phyloP scores from a whole-genome alignment of 2,797 vertebrate species.

The Chiloscyllium punctatum region DNA sequence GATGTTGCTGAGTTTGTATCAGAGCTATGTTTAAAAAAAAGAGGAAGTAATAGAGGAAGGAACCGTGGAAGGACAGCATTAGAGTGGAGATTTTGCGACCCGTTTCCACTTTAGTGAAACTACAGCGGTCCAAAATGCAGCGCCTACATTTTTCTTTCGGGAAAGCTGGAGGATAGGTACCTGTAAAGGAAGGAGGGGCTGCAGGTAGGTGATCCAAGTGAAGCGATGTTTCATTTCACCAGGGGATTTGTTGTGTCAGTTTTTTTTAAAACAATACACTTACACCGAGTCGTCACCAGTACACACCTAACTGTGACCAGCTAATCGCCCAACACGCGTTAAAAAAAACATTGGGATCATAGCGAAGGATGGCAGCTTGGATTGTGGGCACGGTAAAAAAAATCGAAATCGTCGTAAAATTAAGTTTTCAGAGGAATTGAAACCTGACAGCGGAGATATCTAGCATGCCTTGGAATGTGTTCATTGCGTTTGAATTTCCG shows the following conservation, averaged over 20 bases:
- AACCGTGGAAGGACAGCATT: not conserved
- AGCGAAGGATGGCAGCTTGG: not conserved
- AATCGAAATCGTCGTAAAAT: constrained; percentile 1
- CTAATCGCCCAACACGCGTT: not conserved
- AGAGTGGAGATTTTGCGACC: not conserved
- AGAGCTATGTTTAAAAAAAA: not conserved
- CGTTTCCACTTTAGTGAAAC: not conserved
- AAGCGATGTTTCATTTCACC: not conserved
- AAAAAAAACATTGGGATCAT: not conserved
- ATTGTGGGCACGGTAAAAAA: not conserved
- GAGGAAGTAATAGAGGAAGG: not conserved
- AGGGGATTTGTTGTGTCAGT: no score
- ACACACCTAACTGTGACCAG: not conserved
- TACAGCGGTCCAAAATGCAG: not conserved
- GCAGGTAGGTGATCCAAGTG: constrained; percentile 58
- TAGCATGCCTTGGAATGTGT: not conserved
- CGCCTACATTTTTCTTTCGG: constrained; percentile 49
- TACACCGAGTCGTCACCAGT: not conserved
- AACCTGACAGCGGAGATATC: not conserved
- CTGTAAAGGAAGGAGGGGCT: constrained; percentile 59
- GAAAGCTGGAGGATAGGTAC: constrained; percentile 60
- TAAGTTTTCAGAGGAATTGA: not conserved
- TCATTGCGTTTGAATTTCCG: not conserved
- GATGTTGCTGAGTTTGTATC: not conserved
- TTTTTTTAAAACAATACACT: not conserved